A percentile compares a stretch with the other conserved stretches of the same genome.
Evolutionary conservation across 2,797 vertebrate species (phyloP).

Genomic region (Clarias pachynema): DNA sequence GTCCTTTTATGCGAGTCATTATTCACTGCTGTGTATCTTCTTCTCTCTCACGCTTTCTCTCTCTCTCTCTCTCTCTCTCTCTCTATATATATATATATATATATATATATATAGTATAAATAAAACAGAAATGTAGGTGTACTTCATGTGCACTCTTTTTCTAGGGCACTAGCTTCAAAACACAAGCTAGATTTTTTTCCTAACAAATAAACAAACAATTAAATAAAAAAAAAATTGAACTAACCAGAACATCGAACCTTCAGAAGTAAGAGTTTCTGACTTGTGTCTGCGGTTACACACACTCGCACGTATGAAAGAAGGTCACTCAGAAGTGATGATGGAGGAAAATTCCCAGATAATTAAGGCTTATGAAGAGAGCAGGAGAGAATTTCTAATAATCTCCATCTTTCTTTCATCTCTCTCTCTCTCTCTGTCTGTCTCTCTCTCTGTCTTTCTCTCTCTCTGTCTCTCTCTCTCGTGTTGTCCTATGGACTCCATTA

Average conservation of each 20-base stretch:
- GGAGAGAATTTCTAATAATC: conserved; percentile 13
- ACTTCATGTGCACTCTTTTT: not conserved
- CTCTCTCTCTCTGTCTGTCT: conserved; percentile 15
- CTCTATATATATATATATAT: no score
- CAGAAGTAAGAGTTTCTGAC: not conserved
- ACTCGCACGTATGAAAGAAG: not conserved
- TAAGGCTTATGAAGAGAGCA: conserved; percentile 17
- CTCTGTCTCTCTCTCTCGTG: not conserved
- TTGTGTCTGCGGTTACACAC: not conserved
- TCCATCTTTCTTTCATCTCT: conserved; percentile 1
- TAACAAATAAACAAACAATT: not conserved
- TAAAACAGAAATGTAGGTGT: not conserved
- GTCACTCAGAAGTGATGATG: conserved; percentile 16
- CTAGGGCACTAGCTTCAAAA: not conserved
- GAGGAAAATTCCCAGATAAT: conserved; percentile 26
- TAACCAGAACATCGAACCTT: not conserved
- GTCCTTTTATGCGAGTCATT: conserved; percentile 13
- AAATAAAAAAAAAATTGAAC: not conserved
- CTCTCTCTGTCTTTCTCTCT: no score
- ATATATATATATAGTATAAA: no score
- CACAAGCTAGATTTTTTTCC: not conserved
- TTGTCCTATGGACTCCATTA: conserved; percentile 5
- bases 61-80: no score
- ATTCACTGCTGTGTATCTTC: not conserved
- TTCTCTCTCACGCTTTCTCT: not conserved